phyloP scores from a whole-genome alignment of 1,140 invertebrate species.

The Chionoecetes opilio region DNA sequence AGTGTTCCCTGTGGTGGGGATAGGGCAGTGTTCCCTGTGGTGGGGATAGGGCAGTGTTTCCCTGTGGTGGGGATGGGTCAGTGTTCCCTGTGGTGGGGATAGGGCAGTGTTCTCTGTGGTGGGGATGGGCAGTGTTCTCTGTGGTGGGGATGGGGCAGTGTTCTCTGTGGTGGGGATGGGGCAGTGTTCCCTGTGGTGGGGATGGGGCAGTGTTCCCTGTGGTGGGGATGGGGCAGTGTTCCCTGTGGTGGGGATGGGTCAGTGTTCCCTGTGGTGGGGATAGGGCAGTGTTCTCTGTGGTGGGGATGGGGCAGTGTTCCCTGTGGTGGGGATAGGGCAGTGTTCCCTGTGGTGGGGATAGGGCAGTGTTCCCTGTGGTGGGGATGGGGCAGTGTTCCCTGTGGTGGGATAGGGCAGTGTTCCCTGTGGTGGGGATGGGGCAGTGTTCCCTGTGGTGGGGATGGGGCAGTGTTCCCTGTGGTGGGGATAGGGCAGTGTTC shows the following conservation, averaged over 20 bases:
- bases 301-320: neutral
- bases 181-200: neutral
- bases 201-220: neutral
- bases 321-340: neutral
- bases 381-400: neutral
- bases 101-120: neutral
- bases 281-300: neutral
- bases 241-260: neutral
- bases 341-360: neutral
- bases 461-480: no score
- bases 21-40: no score
- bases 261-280: neutral
- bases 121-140: neutral
- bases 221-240: neutral
- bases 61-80: no score
- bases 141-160: no score
- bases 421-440: neutral
- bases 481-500: no score
- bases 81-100: neutral
- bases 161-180: neutral
- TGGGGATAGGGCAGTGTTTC: no score
- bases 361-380: neutral
- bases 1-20: no score
- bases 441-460: no score
- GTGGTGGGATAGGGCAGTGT: neutral